Conservation (phyloP, 2,113 vertebrate genomes). For the Aspidoscelis tigris region DNA sequence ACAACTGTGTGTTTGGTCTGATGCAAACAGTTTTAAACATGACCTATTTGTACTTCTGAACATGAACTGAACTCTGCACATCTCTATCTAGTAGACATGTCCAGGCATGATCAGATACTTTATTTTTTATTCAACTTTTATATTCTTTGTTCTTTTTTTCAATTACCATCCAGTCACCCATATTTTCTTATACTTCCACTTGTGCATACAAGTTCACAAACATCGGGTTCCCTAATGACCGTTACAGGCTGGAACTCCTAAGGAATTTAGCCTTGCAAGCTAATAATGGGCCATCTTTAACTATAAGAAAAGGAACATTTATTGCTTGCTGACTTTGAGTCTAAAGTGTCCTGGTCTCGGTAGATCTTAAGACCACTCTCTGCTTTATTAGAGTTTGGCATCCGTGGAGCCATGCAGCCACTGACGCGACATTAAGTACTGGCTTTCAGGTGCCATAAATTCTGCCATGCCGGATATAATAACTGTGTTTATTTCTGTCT, state of each 20-base stretch:
- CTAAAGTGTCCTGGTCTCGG: background rate
- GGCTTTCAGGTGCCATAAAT: slow-evolving; percentile 3
- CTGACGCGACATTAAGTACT: background rate
- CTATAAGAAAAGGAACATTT: background rate
- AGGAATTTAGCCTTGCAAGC: background rate
- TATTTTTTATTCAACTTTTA: too few relatives aligned
- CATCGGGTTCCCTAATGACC: too few relatives aligned
- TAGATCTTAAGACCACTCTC: background rate
- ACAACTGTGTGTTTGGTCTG: too few relatives aligned
- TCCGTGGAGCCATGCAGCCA: background rate
- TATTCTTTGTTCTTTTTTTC: too few relatives aligned
- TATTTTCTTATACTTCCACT: too few relatives aligned
- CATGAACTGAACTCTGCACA: too few relatives aligned
- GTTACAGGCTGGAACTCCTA: background rate
- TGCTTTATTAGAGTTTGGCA: background rate
- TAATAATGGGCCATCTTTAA: background rate
- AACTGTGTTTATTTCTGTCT: slow-evolving; percentile 5
- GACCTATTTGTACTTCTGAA: too few relatives aligned
- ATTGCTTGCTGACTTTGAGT: background rate
- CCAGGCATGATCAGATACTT: too few relatives aligned
- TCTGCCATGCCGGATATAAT: background rate
- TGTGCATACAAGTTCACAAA: too few relatives aligned
- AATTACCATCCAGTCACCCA: too few relatives aligned
- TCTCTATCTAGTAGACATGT: too few relatives aligned
- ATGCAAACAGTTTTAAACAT: too few relatives aligned